These are phyloP conservation scores for Sebastes hopkinsi DNA, from an alignment of 2,797 vertebrate species.

Conservation along the genomic window DNA sequence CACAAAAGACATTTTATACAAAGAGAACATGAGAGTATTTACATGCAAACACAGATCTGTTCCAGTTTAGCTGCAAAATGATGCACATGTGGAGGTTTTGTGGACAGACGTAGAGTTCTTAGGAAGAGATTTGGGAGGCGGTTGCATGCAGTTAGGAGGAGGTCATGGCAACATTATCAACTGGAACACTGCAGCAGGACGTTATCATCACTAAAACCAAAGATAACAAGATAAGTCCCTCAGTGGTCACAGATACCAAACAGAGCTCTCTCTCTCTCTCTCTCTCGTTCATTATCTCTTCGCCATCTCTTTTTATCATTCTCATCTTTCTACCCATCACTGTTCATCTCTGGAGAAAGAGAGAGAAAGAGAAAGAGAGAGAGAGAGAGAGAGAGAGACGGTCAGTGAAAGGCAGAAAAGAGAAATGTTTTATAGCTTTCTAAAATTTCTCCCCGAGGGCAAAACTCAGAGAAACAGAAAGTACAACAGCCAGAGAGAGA, in stretches of 20 bases:
- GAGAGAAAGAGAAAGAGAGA: background rate
- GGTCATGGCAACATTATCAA: no score
- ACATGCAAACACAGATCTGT: background rate
- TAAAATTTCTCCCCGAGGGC: constrained; percentile 49
- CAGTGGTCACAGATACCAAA: background rate
- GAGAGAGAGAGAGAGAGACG: background rate
- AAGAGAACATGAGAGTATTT: background rate
- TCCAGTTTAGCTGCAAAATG: background rate
- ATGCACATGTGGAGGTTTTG: no score
- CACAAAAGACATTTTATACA: background rate
- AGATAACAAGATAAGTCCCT: no score
- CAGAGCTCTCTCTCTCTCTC: background rate
- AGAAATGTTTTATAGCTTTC: constrained; percentile 38
- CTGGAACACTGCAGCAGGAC: no score
- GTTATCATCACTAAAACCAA: no score
- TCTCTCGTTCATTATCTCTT: background rate
- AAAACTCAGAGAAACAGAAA: constrained; percentile 34
- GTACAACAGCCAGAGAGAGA: constrained; percentile 9
- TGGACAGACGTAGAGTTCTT: no score
- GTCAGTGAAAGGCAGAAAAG: background rate
- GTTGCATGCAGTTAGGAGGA: no score
- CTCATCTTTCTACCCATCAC: constrained; percentile 20
- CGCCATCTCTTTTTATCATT: background rate
- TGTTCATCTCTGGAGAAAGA: constrained; percentile 9
- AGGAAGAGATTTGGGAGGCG: no score